A percentile compares a stretch with the other conserved stretches of the same genome.
Conservation (phyloP, 2,113 vertebrate genomes). For the Aviceda subcristata region DNA sequence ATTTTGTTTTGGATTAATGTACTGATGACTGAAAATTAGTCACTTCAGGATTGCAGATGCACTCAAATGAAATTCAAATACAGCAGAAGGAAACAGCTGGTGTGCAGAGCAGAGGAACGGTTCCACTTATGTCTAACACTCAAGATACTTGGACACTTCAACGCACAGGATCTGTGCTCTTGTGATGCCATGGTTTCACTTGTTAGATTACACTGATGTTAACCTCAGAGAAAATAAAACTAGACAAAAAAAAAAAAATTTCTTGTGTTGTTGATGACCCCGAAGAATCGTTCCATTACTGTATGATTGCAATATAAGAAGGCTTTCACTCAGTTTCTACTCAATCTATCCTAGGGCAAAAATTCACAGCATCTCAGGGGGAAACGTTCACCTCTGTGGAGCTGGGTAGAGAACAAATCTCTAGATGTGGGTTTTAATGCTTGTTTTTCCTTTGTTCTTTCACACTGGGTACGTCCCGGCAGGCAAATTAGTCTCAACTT, state of each 20-base stretch:
- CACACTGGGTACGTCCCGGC: neutral
- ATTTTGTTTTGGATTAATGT: neutral
- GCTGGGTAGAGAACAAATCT: neutral
- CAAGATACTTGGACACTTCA: neutral
- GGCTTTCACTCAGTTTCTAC: neutral
- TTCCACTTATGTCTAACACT: accelerated
- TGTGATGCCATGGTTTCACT: neutral
- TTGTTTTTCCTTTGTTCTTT: neutral
- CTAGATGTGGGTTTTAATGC: neutral
- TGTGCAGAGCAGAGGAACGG: neutral
- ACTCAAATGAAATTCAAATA: neutral
- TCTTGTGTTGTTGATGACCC: too few relatives aligned
- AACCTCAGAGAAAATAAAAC: neutral
- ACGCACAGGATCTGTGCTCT: neutral
- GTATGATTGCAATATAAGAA: neutral
- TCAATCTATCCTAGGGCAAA: accelerated
- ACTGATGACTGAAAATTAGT: neutral
- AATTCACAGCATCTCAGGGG: neutral
- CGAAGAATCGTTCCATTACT: neutral
- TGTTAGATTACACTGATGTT: neutral
- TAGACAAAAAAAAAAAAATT: neutral
- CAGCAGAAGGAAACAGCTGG: neutral
- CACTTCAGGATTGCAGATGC: neutral
- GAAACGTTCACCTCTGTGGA: neutral
- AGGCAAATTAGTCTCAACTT: neutral